Evolutionary conservation across 2,888 invertebrate species (phyloP), one percentile per base, ranked within the genome.

Genomic region (Apeira syringaria): DNA sequence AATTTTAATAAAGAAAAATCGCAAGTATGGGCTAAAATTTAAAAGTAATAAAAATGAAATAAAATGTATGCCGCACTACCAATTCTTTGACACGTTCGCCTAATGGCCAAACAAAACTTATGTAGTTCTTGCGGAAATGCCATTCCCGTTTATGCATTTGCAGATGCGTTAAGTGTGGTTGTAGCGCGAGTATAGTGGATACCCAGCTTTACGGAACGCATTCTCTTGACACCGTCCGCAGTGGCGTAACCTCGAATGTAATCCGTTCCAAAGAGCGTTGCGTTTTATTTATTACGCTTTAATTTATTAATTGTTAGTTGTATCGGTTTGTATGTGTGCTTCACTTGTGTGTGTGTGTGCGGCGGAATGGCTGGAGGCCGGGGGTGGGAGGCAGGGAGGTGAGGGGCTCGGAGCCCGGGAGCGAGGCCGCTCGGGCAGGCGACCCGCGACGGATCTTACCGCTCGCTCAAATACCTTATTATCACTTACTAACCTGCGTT

Each of bases 241-340:
- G 59, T 9, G 53, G 41, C 61, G 68, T 71, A 78, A n/a, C 79
- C 75, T 79, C 76, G 77, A 73, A 72, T 69, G 72, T 66, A 74
- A 77, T 73, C 79, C 74, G 81, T 80, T 82, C 87, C 86, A 86
- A 86, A 86, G 85, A 82, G 80, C 80, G 76, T 62, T 68, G 56
- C 9, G 17, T 40, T 73, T 27, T 74, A 82, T 83, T 85, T 84
- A 81, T 82, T 83, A n/a, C 68, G 79, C 77, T 74, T 80, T 79
- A 73, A 76, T 75, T 82, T 80, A 78, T 78, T 65, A 38, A 77
- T 78, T 66, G 38, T n/a, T n/a, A 57, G 48, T 45, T 4, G 15
- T 15, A 15, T 15, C 50, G 64, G 59, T 64, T 53, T 50, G 50
- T 43, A 58, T 53, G 40, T 53, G 47, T 40, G 47, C 35, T 52